A percentile compares a stretch with the other conserved stretches of the same genome.
Conservation (phyloP, 2,113 vertebrate genomes). For the Proterorhinus semilunaris region DNA sequence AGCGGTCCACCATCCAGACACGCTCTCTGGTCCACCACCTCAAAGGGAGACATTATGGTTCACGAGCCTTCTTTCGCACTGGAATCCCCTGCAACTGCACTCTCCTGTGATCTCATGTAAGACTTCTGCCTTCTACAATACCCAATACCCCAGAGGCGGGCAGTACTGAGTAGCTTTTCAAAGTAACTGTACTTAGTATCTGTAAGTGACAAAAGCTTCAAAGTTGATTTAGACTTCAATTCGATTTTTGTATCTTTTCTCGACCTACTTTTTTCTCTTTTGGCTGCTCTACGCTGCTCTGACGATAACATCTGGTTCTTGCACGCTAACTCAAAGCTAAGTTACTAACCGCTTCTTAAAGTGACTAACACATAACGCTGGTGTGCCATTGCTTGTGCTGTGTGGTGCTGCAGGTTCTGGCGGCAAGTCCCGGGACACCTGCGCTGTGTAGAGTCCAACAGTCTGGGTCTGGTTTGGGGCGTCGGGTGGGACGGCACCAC, state of each 20-base stretch:
- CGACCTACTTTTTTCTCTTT: too few relatives aligned
- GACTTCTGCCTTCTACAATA: slow-evolving; percentile 35
- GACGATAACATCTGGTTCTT: neutral
- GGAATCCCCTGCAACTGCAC: slow-evolving; percentile 75
- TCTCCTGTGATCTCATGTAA: slow-evolving; percentile 92
- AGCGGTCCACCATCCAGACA: slow-evolving; percentile 82
- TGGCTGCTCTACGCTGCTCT: too few relatives aligned
- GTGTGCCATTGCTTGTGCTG: slow-evolving; percentile 39
- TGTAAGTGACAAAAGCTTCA: too few relatives aligned
- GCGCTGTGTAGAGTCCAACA: slow-evolving; percentile 85
- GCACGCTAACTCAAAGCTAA: neutral
- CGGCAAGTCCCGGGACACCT: slow-evolving; percentile 93
- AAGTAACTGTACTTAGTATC: too few relatives aligned
- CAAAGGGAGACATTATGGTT: slow-evolving; percentile 93
- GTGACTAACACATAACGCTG: neutral
- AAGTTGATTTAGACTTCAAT: too few relatives aligned
- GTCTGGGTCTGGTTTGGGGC: slow-evolving; percentile 92
- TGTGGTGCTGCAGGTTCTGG: slow-evolving; percentile 89
- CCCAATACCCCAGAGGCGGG: too few relatives aligned
- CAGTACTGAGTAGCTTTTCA: too few relatives aligned
- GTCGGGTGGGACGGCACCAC: slow-evolving; percentile 88
- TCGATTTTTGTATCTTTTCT: too few relatives aligned
- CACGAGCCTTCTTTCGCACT: slow-evolving; percentile 87
- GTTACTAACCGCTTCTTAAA: slow-evolving; percentile 26
- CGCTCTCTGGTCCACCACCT: slow-evolving; percentile 93